phyloP scores from a whole-genome alignment of 2,113 vertebrate species.

The Otocyon megalotis region DNA sequence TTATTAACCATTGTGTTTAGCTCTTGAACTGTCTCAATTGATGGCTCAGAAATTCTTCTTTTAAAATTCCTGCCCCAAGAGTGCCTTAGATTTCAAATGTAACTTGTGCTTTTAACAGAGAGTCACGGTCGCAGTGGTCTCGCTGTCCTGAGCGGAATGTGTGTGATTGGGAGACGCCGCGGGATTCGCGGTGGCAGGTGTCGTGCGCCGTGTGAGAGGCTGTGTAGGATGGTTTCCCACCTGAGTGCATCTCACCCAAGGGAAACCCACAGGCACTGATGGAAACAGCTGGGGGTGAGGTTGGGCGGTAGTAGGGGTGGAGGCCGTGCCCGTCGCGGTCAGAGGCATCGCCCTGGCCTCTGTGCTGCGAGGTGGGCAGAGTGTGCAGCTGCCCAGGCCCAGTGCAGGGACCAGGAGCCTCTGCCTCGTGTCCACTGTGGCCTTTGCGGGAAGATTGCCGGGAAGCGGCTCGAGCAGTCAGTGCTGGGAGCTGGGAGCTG shows the following conservation, averaged over 20 bases:
- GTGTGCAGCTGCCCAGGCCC: too few relatives aligned
- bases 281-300: background rate
- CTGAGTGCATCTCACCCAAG: background rate
- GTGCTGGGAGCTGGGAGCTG: too few relatives aligned
- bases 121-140: background rate
- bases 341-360: too few relatives aligned
- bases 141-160: background rate
- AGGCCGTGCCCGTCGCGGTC: too few relatives aligned
- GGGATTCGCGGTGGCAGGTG: too few relatives aligned
- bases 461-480: too few relatives aligned
- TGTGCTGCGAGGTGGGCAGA: too few relatives aligned
- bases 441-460: too few relatives aligned
- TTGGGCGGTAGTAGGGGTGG: too few relatives aligned
- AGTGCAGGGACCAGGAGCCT: too few relatives aligned
- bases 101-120: background rate
- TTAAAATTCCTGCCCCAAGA: background rate
- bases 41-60: conserved; percentile 43
- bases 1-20: background rate
- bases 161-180: too few relatives aligned
- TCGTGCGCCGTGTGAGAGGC: background rate
- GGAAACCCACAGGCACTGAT: background rate
- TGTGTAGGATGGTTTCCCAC: background rate
- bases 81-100: background rate
- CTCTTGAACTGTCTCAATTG: background rate
- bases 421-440: too few relatives aligned